Evolutionary conservation across 2,888 invertebrate genomes (phyloP), one percentile per base, ranked within the genome.

Genomic region (Mylabris sibirica): DNA sequence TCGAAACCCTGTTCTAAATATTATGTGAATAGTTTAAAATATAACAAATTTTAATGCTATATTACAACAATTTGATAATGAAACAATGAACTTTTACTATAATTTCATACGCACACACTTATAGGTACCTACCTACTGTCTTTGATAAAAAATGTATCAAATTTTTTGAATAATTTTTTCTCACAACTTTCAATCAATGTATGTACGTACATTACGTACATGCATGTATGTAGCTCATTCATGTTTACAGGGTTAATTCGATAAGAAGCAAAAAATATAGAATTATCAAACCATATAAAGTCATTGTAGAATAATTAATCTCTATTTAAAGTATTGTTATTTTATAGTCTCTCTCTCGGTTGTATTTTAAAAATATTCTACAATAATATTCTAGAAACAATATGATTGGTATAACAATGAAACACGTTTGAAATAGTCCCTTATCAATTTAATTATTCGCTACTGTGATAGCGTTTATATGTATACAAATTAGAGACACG

Each of bases 211-310:
- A n/a, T n/a, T 30, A 30, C 30, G 30, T 30, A 30, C 8, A 30
- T 30, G 30, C 30, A 6, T 30, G 6, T 6, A 2, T 12, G 3
- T 14, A 38, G 14, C 4, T 20, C 57, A 22, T 12, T 24, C 3
- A 22, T 57, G 24, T 57, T 57, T 57, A 12, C 57, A 57, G 12
- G 24, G 12, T 24, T 1, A 57, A 24, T 57, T 57, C 12, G 57
- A 57, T 57, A 57, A 57, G 57, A 24, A 22, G 1, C 14, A 24
- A 20, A 24, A 57, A 22, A 11, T 57, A 57, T 12, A 14, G 57
- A 24, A 57, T 57, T 57, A 57, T 57, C 57, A 57, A 57, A 24
- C 57, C 57, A 57, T 57, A 57, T 24, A 57, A 57, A 57, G 12
- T 57, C 57, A 9, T 9, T 24, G 20, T 49, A 57, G 57, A 14